A percentile compares a stretch with the other conserved stretches of the same genome.
phyloP scores from a whole-genome alignment of 2,797 vertebrate genomes.

The Argya squamiceps region DNA sequence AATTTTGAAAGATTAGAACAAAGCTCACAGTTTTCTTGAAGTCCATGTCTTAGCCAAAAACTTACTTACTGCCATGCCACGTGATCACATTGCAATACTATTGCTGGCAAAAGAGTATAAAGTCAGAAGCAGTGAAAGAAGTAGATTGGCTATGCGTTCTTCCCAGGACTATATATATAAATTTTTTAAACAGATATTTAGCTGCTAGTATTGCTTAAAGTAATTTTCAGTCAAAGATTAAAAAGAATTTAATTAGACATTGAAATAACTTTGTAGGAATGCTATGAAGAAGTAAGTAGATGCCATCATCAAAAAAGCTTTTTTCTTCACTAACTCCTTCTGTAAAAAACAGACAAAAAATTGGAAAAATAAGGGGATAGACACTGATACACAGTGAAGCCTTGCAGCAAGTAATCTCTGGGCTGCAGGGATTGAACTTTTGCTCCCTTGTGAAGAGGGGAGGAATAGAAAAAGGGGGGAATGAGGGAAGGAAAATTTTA shows the following conservation, averaged over 20 bases:
- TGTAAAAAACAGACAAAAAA: neutral
- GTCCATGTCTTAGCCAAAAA: neutral
- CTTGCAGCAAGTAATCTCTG: neutral
- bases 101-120: neutral
- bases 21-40: neutral
- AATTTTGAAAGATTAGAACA: neutral
- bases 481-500: neutral
- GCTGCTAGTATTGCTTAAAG: neutral
- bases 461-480: no score
- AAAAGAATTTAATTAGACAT: neutral
- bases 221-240: neutral
- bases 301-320: neutral
- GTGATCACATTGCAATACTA: neutral
- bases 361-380: neutral
- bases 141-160: neutral
- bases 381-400: neutral
- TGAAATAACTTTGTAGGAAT: neutral
- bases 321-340: neutral
- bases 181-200: neutral
- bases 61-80: neutral
- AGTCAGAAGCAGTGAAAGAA: neutral
- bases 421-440: neutral
- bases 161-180: neutral
- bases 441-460: neutral
- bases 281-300: neutral